These are phyloP conservation scores for Cosmia pyralina DNA, from an alignment of 2,888 invertebrate genomes.

Conservation along the genomic window DNA sequence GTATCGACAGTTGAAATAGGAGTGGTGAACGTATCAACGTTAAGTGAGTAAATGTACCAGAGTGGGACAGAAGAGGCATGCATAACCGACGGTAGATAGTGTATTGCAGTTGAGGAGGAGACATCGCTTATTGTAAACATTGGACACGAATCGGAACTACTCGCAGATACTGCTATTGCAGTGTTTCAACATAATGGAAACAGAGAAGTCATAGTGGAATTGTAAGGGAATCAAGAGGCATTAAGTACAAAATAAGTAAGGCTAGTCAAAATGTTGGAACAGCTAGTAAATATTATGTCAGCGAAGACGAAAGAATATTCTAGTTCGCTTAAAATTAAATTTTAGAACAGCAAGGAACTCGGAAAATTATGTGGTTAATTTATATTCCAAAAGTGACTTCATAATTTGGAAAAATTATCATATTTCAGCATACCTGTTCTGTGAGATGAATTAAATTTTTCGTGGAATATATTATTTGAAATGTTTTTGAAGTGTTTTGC, in stretches of 20 bases:
- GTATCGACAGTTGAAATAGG: conserved; percentile 66
- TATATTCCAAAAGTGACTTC: conserved; percentile 48
- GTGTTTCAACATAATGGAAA: conserved; percentile 42
- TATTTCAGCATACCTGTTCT: conserved; percentile 51
- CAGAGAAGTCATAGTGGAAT: conserved; percentile 28
- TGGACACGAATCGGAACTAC: conserved; percentile 55
- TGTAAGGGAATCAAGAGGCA: background rate
- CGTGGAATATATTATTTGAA: conserved; percentile 18
- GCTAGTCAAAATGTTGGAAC: background rate
- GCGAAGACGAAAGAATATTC: conserved; percentile 10
- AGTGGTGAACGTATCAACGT: conserved; percentile 48
- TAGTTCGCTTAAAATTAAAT: conserved; percentile 32
- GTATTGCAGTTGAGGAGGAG: conserved; percentile 43
- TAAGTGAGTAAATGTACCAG: conserved; percentile 42
- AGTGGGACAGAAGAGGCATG: conserved; percentile 31
- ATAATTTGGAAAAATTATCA: conserved; percentile 49
- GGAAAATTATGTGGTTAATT: conserved; percentile 41
- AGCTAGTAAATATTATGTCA: conserved; percentile 21
- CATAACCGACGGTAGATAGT: conserved; percentile 46
- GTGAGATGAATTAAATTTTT: conserved; percentile 44
- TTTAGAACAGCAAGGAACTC: conserved; percentile 15
- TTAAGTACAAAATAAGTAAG: background rate
- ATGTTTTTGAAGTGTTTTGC: conserved; percentile 28
- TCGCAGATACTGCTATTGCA: conserved; percentile 35
- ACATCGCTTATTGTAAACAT: conserved; percentile 54